A percentile compares a stretch with the other conserved stretches of the same genome.
Conservation (phyloP, 1,140 invertebrate species). For the Drosophila ohnishii region DNA sequence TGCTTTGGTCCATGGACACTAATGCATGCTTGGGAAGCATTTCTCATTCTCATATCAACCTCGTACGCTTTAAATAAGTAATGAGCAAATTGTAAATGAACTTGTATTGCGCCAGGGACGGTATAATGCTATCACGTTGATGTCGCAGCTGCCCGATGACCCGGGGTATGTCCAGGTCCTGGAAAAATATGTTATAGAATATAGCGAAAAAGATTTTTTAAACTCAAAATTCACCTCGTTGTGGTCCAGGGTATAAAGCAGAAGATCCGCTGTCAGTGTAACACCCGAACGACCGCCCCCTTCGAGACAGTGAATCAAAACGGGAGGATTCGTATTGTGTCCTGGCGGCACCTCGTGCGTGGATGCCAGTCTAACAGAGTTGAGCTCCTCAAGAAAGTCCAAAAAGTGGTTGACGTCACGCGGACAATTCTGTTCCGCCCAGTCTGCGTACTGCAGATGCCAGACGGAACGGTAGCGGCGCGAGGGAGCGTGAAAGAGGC, state of each 20-base stretch:
- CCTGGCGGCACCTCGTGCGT: conserved; percentile 87
- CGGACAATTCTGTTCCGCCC: conserved; percentile 89
- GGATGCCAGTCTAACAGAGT: conserved; percentile 90
- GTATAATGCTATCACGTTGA: conserved; percentile 93
- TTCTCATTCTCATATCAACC: conserved; percentile 87
- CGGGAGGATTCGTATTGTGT: conserved; percentile 88
- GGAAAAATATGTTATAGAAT: conserved; percentile 45
- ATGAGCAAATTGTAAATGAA: conserved; percentile 94
- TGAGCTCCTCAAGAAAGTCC: conserved; percentile 93
- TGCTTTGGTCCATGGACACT: conserved; percentile 7
- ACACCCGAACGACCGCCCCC: conserved; percentile 89
- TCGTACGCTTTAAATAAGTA: conserved; percentile 92
- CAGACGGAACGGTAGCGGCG: conserved; percentile 87
- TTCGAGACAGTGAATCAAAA: conserved; percentile 88
- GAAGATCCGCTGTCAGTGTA: conserved; percentile 90
- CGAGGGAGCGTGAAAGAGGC: conserved; percentile 84
- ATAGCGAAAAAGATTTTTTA: neutral
- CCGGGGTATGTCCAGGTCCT: conserved; percentile 91
- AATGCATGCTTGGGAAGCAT: conserved; percentile 4
- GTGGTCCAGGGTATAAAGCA: conserved; percentile 93
- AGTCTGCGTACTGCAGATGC: conserved; percentile 92
- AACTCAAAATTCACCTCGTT: conserved; percentile 87
- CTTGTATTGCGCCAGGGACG: conserved; percentile 93
- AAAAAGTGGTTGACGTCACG: conserved; percentile 87
- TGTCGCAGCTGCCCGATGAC: conserved; percentile 90